A percentile compares a stretch with the other conserved stretches of the same genome.
phyloP scores from a whole-genome alignment of 2,113 vertebrate species.

The Myotis lucifugus region DNA sequence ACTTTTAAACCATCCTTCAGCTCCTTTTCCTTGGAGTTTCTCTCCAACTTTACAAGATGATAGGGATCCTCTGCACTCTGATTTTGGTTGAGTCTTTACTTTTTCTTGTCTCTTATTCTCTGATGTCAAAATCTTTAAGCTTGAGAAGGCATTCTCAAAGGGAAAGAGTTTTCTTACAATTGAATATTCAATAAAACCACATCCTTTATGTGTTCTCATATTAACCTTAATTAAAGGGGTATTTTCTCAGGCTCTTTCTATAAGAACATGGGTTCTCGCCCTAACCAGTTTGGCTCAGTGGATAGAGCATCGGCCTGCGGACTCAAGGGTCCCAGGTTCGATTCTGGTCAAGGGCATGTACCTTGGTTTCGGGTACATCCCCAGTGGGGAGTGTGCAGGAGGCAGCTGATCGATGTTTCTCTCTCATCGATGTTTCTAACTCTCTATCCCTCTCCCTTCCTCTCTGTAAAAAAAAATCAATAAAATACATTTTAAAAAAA shows the following conservation, averaged over 20 bases:
- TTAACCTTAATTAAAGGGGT: slow-evolving; percentile 58
- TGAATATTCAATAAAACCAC: slow-evolving; percentile 56
- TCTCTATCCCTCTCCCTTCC: too few relatives aligned
- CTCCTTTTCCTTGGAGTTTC: neutral
- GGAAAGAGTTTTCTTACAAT: slow-evolving; percentile 42
- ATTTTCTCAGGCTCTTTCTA: slow-evolving; percentile 50
- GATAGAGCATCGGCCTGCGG: too few relatives aligned
- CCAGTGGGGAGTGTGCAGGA: too few relatives aligned
- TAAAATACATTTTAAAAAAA: too few relatives aligned
- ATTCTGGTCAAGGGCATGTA: too few relatives aligned
- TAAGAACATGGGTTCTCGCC: slow-evolving; percentile 12
- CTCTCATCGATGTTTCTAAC: too few relatives aligned
- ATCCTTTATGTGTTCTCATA: slow-evolving; percentile 35
- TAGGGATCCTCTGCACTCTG: neutral
- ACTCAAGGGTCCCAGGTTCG: too few relatives aligned
- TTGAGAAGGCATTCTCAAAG: neutral
- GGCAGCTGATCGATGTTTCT: too few relatives aligned
- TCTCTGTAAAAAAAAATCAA: too few relatives aligned
- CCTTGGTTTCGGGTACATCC: too few relatives aligned
- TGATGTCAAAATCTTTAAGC: slow-evolving; percentile 46
- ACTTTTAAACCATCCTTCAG: neutral
- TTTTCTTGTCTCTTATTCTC: neutral
- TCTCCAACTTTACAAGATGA: neutral
- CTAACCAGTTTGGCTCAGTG: too few relatives aligned
- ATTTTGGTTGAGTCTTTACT: neutral